Conservation (phyloP, 2,113 vertebrate species). For the Lamprotornis superbus region DNA sequence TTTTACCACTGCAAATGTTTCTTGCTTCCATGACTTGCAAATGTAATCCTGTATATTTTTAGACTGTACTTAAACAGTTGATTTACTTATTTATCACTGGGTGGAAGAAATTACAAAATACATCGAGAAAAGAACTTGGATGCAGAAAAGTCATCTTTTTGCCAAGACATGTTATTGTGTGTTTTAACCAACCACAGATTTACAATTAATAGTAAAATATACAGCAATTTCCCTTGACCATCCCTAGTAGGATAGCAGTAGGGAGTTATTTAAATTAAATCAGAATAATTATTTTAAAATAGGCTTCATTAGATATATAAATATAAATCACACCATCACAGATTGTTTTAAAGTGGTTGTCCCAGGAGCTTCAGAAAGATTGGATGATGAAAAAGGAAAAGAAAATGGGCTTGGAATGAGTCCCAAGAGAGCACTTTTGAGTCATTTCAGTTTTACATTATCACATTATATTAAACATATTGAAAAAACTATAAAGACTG, state of each 20-base stretch:
- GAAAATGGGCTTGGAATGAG: neutral
- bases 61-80: neutral
- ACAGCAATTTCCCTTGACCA: neutral
- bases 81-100: neutral
- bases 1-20: neutral
- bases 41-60: neutral
- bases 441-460: neutral
- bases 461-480: slow-evolving; percentile 13
- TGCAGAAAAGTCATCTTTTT: neutral
- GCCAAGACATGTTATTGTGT: neutral
- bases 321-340: slow-evolving; percentile 24
- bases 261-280: slow-evolving; percentile 14
- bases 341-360: slow-evolving; percentile 34
- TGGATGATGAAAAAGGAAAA: slow-evolving; percentile 24
- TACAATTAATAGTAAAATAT: neutral
- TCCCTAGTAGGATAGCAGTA: neutral
- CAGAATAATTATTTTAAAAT: slow-evolving; percentile 37
- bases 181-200: neutral
- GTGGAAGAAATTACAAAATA: neutral
- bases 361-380: slow-evolving; percentile 10
- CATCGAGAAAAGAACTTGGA: neutral
- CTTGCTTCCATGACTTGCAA: neutral
- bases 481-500: neutral
- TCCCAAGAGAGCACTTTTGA: slow-evolving; percentile 1
- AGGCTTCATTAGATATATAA: slow-evolving; percentile 28